Percentiles rank a stretch among this genome's conserved stretches.
Evolutionary conservation across 92 coral and sea anemone genomes (phyloP).

Genomic region (Plumapathes pennacea): DNA sequence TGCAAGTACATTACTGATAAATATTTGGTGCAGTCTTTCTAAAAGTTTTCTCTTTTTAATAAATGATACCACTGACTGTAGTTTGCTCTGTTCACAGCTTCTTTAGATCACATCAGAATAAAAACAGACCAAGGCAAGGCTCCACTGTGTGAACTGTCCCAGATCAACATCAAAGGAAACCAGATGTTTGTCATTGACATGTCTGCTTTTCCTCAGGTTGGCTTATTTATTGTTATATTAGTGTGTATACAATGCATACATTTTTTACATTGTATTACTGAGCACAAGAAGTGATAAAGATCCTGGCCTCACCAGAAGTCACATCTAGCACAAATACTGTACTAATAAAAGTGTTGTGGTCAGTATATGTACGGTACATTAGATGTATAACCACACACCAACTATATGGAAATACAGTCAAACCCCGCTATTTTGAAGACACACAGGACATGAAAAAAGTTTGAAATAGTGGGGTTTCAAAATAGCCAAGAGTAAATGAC

Average conservation of each 20-base stretch:
- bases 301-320: no score
- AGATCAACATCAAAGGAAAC: conserved; percentile 66
- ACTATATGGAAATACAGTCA: no score
- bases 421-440: no score
- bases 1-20: neutral
- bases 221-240: neutral
- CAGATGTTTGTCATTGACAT: conserved; percentile 85
- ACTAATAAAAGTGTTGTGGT: no score
- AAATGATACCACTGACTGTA: neutral
- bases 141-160: conserved; percentile 62
- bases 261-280: neutral
- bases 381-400: no score
- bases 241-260: neutral
- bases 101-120: conserved; percentile 70
- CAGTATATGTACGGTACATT: no score
- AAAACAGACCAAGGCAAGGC: conserved; percentile 64
- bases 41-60: neutral
- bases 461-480: no score
- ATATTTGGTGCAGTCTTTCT: neutral
- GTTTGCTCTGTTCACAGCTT: conserved; percentile 20
- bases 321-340: no score
- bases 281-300: no score
- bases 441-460: no score
- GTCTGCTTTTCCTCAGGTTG: conserved; percentile 74
- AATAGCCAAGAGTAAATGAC: no score